These are phyloP conservation scores for Cuculus canorus DNA, from an alignment of 2,797 vertebrate genomes.

Conservation along the genomic window DNA sequence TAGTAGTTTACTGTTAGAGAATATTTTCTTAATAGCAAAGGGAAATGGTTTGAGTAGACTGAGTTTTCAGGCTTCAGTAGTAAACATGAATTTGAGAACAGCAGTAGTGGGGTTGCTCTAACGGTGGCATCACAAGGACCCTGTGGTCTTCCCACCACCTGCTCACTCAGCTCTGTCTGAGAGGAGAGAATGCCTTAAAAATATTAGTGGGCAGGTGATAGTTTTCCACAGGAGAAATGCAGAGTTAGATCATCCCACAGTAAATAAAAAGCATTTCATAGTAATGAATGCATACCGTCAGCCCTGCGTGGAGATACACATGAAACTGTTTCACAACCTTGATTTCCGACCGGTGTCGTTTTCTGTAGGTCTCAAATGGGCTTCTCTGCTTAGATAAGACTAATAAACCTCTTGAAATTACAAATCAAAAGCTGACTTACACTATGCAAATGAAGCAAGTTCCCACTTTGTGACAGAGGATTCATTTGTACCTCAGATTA, in stretches of 20 bases:
- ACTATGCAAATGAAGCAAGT: conserved; percentile 76
- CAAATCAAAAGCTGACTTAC: conserved; percentile 77
- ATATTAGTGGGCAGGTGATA: conserved; percentile 18
- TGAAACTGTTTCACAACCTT: conserved; percentile 31
- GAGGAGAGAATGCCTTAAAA: neutral
- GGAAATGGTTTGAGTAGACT: neutral
- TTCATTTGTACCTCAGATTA: conserved; percentile 84
- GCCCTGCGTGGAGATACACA: neutral
- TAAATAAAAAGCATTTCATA: neutral
- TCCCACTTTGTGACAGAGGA: conserved; percentile 78
- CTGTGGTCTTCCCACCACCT: neutral
- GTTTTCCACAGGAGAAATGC: conserved; percentile 28
- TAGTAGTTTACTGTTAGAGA: neutral
- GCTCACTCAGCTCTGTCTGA: neutral
- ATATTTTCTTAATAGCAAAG: neutral
- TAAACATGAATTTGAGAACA: neutral
- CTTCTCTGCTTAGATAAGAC: conserved; percentile 74
- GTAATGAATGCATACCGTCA: neutral
- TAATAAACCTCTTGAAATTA: conserved; percentile 78
- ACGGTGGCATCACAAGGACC: neutral
- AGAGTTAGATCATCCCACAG: neutral
- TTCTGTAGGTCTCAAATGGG: conserved; percentile 69
- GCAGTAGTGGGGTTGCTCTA: neutral
- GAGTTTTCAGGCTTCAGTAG: neutral
- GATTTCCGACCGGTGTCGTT: conserved; percentile 64